Conservation (phyloP, 2,113 vertebrate genomes). For the Mus spicilegus region DNA sequence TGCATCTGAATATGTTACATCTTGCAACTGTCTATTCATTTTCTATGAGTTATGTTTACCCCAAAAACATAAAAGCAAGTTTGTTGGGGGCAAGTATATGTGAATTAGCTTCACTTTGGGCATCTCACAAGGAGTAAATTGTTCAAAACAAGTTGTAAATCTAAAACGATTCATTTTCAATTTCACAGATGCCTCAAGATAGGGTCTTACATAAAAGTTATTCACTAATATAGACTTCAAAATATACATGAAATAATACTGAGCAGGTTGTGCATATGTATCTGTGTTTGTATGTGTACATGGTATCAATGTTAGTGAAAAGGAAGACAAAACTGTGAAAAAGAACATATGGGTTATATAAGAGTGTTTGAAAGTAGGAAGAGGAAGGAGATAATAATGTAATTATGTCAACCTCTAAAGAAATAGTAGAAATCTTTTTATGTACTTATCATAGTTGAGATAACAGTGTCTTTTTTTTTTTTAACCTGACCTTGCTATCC, state of each 20-base stretch:
- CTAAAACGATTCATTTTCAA: not conserved
- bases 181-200: not conserved
- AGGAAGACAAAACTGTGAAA: not conserved
- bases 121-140: not conserved
- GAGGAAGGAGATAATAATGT: not conserved
- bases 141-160: not conserved
- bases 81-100: not conserved
- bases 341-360: not conserved
- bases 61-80: not conserved
- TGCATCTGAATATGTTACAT: not conserved
- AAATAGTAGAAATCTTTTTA: no score
- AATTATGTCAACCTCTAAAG: no score
- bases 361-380: not conserved
- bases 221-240: not conserved
- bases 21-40: no score
- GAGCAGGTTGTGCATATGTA: not conserved
- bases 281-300: no score
- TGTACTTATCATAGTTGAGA: not conserved
- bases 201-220: not conserved
- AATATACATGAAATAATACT: not conserved
- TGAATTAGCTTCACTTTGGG: not conserved
- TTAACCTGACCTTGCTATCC: no score
- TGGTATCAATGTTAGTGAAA: not conserved
- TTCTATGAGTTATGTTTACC: no score
- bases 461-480: not conserved